Conservation (phyloP, 1,140 invertebrate genomes). For the Orchestia grillus region DNA sequence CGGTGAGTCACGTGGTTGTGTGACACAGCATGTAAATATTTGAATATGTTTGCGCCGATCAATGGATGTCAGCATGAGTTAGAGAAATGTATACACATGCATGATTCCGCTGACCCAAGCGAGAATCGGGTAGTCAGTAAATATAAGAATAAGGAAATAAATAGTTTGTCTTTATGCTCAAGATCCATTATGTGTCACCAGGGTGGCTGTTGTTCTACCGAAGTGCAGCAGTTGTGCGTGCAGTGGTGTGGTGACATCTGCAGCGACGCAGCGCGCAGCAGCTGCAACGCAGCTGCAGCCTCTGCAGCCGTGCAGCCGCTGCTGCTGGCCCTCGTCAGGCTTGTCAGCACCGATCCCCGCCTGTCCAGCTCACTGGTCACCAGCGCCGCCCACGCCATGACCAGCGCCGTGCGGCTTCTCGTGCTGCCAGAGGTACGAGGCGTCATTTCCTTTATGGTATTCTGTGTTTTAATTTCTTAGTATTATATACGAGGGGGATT, state of each 20-base stretch:
- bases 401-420: neutral
- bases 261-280: neutral
- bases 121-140: neutral
- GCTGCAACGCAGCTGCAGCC: neutral
- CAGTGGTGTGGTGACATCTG: constrained; percentile 17
- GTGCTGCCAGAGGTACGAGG: neutral
- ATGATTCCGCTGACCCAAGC: too few relatives aligned
- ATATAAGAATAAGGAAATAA: neutral
- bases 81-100: too few relatives aligned
- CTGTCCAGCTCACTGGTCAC: neutral
- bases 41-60: too few relatives aligned
- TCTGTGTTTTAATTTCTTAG: too few relatives aligned
- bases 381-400: neutral
- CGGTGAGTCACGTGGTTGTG: too few relatives aligned
- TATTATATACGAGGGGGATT: too few relatives aligned
- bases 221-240: neutral
- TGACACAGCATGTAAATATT: too few relatives aligned
- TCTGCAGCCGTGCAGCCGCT: constrained; percentile 7
- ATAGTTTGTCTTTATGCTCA: neutral
- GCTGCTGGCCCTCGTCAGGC: neutral
- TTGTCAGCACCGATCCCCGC: neutral
- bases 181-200: neutral
- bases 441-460: neutral
- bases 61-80: too few relatives aligned
- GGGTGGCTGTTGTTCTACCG: neutral